phyloP scores from a whole-genome alignment of 1,140 invertebrate genomes.

The Dendroctonus valens region DNA sequence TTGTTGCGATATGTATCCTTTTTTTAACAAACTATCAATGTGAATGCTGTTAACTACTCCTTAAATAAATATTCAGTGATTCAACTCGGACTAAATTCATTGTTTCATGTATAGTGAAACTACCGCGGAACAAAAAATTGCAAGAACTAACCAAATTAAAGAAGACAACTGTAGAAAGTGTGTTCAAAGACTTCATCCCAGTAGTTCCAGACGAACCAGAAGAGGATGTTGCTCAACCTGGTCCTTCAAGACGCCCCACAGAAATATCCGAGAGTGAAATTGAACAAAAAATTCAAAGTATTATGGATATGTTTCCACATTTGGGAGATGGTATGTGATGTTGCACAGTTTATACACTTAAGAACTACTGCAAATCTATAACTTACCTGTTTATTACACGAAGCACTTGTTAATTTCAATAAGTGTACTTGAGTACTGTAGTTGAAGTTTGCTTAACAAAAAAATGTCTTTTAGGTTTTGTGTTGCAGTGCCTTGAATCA shows the following conservation, averaged over 20 bases:
- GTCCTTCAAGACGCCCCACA: conserved; percentile 12
- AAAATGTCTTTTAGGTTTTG: conserved; percentile 50
- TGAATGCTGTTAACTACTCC: background rate
- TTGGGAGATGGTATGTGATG: conserved; percentile 72
- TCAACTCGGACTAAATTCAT: conserved; percentile 46
- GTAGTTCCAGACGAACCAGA: conserved; percentile 11
- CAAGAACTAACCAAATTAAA: conserved; percentile 36
- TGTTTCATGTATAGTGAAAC: conserved; percentile 41
- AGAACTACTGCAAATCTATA: too few species aligned
- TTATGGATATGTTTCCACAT: conserved; percentile 78
- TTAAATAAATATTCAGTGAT: conserved; percentile 38
- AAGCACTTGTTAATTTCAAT: too few species aligned
- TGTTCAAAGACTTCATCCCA: conserved; percentile 29
- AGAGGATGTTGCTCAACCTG: conserved; percentile 11
- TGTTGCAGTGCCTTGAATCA: conserved; percentile 70
- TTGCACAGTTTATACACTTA: too few species aligned
- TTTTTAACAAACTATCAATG: conserved; percentile 14
- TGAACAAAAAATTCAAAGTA: conserved; percentile 62
- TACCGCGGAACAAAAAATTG: conserved; percentile 36
- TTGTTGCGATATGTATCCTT: conserved; percentile 42
- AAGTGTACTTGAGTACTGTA: too few species aligned
- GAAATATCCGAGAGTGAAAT: conserved; percentile 44
- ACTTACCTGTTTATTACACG: too few species aligned
- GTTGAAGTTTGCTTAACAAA: too few species aligned
- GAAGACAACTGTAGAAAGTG: conserved; percentile 19